phyloP scores from a whole-genome alignment of 2,888 invertebrate species.

The Lysandra coridon region DNA sequence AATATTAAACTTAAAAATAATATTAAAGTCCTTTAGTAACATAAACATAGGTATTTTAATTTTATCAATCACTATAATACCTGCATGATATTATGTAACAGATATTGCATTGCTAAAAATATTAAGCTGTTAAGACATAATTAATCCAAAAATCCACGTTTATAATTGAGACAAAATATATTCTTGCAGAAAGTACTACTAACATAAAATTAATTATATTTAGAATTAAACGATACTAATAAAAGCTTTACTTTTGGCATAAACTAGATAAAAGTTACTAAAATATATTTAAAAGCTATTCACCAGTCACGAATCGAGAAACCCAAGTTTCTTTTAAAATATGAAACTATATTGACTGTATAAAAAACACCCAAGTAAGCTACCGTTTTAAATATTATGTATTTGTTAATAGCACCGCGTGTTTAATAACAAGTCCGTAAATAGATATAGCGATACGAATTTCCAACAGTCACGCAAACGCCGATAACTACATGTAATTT shows the following conservation, averaged over 20 bases:
- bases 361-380: background rate
- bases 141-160: background rate
- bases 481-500: conserved; percentile 22
- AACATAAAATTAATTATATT: too few species aligned
- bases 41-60: background rate
- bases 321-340: background rate
- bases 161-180: too few species aligned
- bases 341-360: background rate
- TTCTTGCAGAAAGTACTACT: too few species aligned
- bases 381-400: background rate
- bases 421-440: background rate
- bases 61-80: background rate
- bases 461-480: conserved; percentile 15
- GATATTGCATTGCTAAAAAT: background rate
- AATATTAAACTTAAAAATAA: too few species aligned
- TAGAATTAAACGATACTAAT: background rate
- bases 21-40: background rate
- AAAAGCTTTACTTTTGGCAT: background rate
- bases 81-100: background rate
- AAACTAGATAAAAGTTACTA: background rate
- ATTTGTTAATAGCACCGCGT: background rate
- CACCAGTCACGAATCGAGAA: background rate
- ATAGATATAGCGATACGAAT: background rate
- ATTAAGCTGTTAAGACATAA: background rate
- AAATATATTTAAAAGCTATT: background rate